These are phyloP conservation scores for Agraylea sexmaculata DNA, from an alignment of 1,140 invertebrate genomes.

Conservation along the genomic window DNA sequence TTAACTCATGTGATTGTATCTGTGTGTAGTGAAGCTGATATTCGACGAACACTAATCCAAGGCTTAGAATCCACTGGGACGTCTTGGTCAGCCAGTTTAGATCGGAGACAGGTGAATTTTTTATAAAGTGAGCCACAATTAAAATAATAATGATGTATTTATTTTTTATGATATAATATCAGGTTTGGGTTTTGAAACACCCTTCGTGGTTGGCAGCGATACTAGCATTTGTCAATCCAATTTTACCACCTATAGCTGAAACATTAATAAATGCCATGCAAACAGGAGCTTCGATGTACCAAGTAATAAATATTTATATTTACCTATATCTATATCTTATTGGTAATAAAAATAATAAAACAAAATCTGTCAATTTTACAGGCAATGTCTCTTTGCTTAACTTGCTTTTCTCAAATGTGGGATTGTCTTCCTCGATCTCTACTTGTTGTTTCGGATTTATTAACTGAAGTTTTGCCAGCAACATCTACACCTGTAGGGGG, in stretches of 20 bases:
- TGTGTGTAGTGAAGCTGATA: constrained; percentile 47
- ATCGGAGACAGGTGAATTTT: constrained; percentile 51
- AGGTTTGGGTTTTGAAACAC: constrained; percentile 65
- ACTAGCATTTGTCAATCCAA: constrained; percentile 45
- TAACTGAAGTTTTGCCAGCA: constrained; percentile 54
- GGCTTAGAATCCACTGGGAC: constrained; percentile 45
- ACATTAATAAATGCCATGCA: constrained; percentile 52
- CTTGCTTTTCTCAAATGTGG: constrained; percentile 51
- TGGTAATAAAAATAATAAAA: not conserved
- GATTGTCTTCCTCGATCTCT: constrained; percentile 48
- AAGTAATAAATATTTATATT: constrained; percentile 30
- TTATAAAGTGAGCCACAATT: constrained; percentile 1
- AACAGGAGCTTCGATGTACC: constrained; percentile 62
- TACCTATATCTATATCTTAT: not conserved
- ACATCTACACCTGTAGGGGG: constrained; percentile 51
- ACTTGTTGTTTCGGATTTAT: constrained; percentile 37
- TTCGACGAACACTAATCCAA: constrained; percentile 47
- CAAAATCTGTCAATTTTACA: constrained; percentile 21
- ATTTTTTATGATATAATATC: constrained; percentile 11
- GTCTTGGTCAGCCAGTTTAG: constrained; percentile 55
- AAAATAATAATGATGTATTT: constrained; percentile 10
- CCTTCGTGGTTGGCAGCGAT: constrained; percentile 62
- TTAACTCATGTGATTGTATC: constrained; percentile 44
- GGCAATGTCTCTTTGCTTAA: constrained; percentile 58
- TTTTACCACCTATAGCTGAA: constrained; percentile 48